A percentile compares a stretch with the other conserved stretches of the same genome.
These are phyloP conservation scores for Synchiropus splendidus DNA, from an alignment of 2,113 vertebrate species.

Conservation along the genomic window DNA sequence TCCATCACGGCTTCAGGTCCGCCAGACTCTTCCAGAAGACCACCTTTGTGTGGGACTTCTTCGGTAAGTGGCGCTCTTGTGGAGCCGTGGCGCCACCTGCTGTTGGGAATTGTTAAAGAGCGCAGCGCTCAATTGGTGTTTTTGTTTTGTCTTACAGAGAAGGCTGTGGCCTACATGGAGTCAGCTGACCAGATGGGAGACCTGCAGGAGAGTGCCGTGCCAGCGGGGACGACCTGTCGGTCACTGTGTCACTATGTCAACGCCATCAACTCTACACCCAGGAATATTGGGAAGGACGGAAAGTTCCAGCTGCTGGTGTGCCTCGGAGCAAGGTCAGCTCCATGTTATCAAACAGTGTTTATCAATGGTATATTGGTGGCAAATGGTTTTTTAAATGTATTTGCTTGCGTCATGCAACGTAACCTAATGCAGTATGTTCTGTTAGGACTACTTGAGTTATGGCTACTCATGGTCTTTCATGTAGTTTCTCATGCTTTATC, in stretches of 20 bases:
- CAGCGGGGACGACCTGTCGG: constrained; percentile 77
- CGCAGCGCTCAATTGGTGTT: not conserved
- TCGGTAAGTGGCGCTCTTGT: constrained; percentile 66
- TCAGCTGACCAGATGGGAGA: constrained; percentile 79
- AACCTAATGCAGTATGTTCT: too few species aligned
- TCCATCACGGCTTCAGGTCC: constrained; percentile 95
- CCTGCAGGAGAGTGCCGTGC: constrained; percentile 87
- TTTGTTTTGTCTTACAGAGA: constrained; percentile 67
- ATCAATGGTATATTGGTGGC: not conserved
- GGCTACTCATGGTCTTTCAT: too few species aligned
- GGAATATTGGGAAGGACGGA: constrained; percentile 96
- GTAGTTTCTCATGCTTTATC: too few species aligned
- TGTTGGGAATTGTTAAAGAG: too few species aligned
- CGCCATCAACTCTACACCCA: constrained; percentile 86
- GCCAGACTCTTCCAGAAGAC: constrained; percentile 96
- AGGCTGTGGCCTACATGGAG: constrained; percentile 92
- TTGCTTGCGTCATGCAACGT: too few species aligned
- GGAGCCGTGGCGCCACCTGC: constrained; percentile 4
- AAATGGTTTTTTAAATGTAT: not conserved
- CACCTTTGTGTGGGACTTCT: constrained; percentile 97
- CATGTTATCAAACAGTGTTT: too few species aligned
- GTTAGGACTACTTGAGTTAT: too few species aligned
- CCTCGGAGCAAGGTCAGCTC: constrained; percentile 85
- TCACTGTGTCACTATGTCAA: constrained; percentile 91
- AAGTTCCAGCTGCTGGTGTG: constrained; percentile 99